Evolutionary conservation across 2,888 invertebrate species (phyloP).

Genomic region (Saturnia japonica): DNA sequence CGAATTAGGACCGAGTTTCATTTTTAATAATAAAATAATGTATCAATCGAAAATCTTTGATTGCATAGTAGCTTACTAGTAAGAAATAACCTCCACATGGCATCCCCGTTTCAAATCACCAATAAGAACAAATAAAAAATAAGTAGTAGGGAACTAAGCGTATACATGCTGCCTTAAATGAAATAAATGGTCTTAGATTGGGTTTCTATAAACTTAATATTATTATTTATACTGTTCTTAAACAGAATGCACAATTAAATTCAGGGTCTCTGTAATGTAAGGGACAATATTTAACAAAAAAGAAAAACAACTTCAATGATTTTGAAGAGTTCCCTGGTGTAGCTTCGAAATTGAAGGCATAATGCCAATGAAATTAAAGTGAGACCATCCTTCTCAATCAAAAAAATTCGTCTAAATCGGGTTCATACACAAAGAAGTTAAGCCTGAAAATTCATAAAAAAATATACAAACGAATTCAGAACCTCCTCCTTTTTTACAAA

Average conservation of each 20-base stretch:
- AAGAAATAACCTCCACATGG: slow-evolving; percentile 36
- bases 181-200: slow-evolving; percentile 33
- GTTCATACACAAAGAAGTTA: too few relatives aligned
- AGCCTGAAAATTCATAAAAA: too few relatives aligned
- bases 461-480: too few relatives aligned
- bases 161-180: slow-evolving; percentile 68
- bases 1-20: slow-evolving; percentile 1
- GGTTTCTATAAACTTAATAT: not conserved
- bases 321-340: too few relatives aligned
- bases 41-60: slow-evolving; percentile 10
- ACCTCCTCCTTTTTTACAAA: too few relatives aligned
- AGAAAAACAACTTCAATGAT: too few relatives aligned
- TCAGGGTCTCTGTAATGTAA: not conserved
- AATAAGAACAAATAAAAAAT: slow-evolving; percentile 61
- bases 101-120: slow-evolving; percentile 58
- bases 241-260: slow-evolving; percentile 3
- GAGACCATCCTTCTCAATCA: too few relatives aligned
- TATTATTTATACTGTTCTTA: not conserved
- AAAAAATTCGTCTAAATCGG: too few relatives aligned
- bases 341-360: too few relatives aligned
- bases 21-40: slow-evolving; percentile 20
- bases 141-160: slow-evolving; percentile 65
- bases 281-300: too few relatives aligned
- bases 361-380: too few relatives aligned
- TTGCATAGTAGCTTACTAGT: not conserved